A percentile compares a stretch with the other conserved stretches of the same genome.
phyloP scores from a whole-genome alignment of 2,888 invertebrate species.

The Drosophila histrio region DNA sequence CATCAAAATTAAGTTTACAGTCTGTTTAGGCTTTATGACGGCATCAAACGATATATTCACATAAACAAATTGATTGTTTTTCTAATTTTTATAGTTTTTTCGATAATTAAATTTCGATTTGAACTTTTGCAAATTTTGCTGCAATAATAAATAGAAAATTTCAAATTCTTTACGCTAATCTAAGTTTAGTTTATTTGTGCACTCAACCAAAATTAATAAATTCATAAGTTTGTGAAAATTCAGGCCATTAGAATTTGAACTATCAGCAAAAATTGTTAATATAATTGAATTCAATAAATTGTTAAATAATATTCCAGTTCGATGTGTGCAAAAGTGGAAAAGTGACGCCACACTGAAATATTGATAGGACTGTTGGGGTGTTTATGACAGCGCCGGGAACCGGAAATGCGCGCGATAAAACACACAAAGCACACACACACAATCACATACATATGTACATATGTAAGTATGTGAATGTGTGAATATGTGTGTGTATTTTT shows the following conservation, averaged over 20 bases:
- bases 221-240: neutral
- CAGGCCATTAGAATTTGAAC: neutral
- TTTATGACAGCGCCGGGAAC: constrained; percentile 28
- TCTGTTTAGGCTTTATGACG: neutral
- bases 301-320: neutral
- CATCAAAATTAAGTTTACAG: neutral
- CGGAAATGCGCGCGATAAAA: constrained; percentile 27
- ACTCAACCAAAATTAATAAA: neutral
- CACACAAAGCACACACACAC: neutral
- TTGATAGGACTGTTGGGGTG: constrained; percentile 16
- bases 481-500: neutral
- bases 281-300: neutral
- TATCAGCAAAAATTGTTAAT: neutral
- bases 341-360: constrained; percentile 14
- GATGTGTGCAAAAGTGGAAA: constrained; percentile 16
- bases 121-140: neutral
- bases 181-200: neutral
- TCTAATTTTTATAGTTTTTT: neutral
- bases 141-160: constrained; percentile 1
- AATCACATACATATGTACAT: neutral
- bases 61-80: neutral
- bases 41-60: neutral
- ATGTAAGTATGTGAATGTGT: neutral
- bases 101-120: neutral
- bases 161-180: neutral